Conservation (phyloP, 2,888 invertebrate species). For the Chelonus formosanus region DNA sequence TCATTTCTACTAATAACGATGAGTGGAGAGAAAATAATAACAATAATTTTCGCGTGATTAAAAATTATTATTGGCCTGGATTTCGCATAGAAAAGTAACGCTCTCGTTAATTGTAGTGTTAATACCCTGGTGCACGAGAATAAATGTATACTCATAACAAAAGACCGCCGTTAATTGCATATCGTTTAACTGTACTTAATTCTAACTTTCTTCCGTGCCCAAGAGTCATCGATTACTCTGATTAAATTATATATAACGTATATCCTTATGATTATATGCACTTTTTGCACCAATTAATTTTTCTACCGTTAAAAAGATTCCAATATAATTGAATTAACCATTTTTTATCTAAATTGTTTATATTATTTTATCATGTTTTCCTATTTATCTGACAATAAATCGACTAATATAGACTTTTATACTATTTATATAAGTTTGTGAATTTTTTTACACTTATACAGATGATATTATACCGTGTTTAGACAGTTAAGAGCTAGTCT, state of each 20-base stretch:
- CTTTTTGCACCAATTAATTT: slow-evolving; percentile 18
- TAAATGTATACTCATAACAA: background rate
- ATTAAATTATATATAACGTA: too few species aligned
- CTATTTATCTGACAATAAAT: too few species aligned
- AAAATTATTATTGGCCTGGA: slow-evolving; percentile 13
- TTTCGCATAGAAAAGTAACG: background rate
- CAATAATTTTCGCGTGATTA: background rate
- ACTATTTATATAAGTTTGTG: too few species aligned
- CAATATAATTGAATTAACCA: background rate
- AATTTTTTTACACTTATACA: too few species aligned
- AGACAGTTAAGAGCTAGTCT: background rate
- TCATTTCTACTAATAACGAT: too few species aligned
- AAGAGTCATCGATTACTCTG: slow-evolving; percentile 14
- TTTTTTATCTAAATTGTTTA: too few species aligned
- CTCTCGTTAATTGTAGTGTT: slow-evolving; percentile 11
- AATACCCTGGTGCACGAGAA: slow-evolving; percentile 4
- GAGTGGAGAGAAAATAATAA: background rate
- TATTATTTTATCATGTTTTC: too few species aligned
- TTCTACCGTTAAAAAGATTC: slow-evolving; percentile 16
- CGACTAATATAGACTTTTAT: too few species aligned
- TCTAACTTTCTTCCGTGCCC: slow-evolving; percentile 14
- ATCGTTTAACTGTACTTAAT: slow-evolving; percentile 14
- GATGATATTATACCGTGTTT: background rate
- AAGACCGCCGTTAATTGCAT: slow-evolving; percentile 17
- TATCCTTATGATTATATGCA: slow-evolving; percentile 11